Base-by-base conservation (phyloP, 2,113 vertebrate genomes). In the Panurus biarmicus region DNA sequence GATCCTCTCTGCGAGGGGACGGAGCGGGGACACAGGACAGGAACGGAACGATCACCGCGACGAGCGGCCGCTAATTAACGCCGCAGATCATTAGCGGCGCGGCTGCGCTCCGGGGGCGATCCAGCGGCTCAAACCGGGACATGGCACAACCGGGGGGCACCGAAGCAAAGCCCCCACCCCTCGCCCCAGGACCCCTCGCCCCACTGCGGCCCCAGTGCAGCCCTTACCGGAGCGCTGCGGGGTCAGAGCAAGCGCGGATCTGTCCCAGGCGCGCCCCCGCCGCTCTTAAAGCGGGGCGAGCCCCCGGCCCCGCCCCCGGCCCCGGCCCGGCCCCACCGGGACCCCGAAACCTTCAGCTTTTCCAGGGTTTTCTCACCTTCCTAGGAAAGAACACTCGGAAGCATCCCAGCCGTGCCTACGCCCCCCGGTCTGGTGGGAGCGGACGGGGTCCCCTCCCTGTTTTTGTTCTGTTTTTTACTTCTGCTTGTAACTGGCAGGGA, bases 401-500 rank as follows among this genome's bases (percentile, higher is more conserved):
- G 19, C 26, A 9, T 19, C 44, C 12, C 42, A 3, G 85, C 17
- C 20, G 48, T 12, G 48, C 47, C 35, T 45, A 3, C 33, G 2
- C 18, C 5, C 10, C 33, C 12, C 29, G 2, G 9, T 5, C 9
- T 3, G 42, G 6, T 14, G 40, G 4, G 16, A 21, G 3, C 17
- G 31, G 22, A 1, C 31, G 6, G 48, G 6, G 14, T 26, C 11
- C 29, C 8, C 22, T 23, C 66, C 6, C 42, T 5, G 5, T 0
- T 22, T 10, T 1, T 15, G 50, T 2, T 13, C 50, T 9, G 12
- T 6, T 4, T 8, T 73, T 66, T 26, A 20, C 7, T 28, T 7
- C 44, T 29, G 36, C 36, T 36, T 14, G 31, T 9, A 20, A 6
- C 28, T 10, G 29, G 29, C 65, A 14, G 40, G 7, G 75, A 50